Conservation (phyloP, 2,888 invertebrate genomes). For the Gordius sp. region DNA sequence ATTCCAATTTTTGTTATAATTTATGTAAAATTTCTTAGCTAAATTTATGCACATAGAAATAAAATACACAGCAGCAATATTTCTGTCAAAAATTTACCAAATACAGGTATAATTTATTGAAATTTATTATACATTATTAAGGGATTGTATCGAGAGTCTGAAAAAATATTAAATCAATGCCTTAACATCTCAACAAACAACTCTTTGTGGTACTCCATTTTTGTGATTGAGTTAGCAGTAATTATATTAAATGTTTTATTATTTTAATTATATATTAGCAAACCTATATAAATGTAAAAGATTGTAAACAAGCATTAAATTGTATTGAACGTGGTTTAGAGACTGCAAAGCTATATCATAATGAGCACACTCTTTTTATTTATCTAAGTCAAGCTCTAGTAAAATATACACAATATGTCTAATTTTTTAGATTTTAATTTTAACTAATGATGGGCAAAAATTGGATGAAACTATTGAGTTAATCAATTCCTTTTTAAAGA, state of each 20-base stretch:
- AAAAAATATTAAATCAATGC: slow-evolving; percentile 2
- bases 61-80: slow-evolving; percentile 1
- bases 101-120: background rate
- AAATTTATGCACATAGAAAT: background rate
- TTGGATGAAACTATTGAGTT: background rate
- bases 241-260: background rate
- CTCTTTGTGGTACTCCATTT: slow-evolving; percentile 4
- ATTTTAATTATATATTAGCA: background rate
- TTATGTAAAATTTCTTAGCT: background rate
- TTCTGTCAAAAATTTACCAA: slow-evolving; percentile 9
- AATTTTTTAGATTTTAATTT: background rate
- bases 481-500: background rate
- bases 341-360: background rate
- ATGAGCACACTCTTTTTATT: slow-evolving; percentile 2
- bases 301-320: background rate
- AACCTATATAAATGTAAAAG: slow-evolving; percentile 2
- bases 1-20: background rate
- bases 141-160: background rate
- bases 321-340: background rate
- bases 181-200: background rate
- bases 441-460: background rate
- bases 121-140: background rate
- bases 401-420: background rate
- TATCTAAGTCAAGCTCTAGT: background rate
- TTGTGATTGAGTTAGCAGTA: background rate